Conservation (phyloP, 2,113 vertebrate genomes). For the Sciurus niger region DNA sequence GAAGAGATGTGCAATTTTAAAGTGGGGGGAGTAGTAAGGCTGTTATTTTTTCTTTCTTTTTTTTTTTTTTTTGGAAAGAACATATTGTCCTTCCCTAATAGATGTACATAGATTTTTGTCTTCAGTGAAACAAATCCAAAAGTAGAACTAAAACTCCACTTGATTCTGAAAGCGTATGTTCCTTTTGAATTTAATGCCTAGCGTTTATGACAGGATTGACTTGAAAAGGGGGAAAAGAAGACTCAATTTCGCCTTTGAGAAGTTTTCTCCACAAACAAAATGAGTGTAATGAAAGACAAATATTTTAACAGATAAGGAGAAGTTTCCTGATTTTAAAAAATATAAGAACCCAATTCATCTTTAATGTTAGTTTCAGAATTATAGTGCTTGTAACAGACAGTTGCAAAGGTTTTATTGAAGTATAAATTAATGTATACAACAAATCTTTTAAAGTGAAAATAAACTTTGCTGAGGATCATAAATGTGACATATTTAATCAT, state of each 20-base stretch:
- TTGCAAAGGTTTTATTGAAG: conserved; percentile 7
- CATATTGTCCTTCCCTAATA: neutral
- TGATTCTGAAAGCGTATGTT: neutral
- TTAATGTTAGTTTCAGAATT: conserved; percentile 53
- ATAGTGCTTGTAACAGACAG: conserved; percentile 18
- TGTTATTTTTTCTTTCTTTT: no score
- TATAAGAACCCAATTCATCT: neutral
- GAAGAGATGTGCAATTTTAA: conserved; percentile 22
- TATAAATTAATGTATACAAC: neutral
- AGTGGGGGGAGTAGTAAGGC: neutral
- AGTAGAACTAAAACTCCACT: conserved; percentile 46
- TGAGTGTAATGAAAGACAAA: conserved; percentile 68
- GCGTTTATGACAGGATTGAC: conserved; percentile 46
- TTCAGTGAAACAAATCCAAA: neutral
- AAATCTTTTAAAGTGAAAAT: conserved; percentile 50
- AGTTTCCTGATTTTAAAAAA: neutral
- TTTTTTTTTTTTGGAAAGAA: neutral
- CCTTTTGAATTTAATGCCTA: conserved; percentile 66
- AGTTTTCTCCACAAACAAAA: conserved; percentile 54
- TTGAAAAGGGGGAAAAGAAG: conserved; percentile 37
- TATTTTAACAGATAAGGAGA: conserved; percentile 69
- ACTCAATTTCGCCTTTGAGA: conserved; percentile 41
- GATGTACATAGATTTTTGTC: conserved; percentile 23
- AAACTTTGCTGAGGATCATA: conserved; percentile 60
- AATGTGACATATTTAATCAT: conserved; percentile 58